Evolutionary conservation across 2,113 vertebrate genomes (phyloP), one percentile per base, ranked within the genome.

Genomic region (Dendropsophus ebraccatus): DNA sequence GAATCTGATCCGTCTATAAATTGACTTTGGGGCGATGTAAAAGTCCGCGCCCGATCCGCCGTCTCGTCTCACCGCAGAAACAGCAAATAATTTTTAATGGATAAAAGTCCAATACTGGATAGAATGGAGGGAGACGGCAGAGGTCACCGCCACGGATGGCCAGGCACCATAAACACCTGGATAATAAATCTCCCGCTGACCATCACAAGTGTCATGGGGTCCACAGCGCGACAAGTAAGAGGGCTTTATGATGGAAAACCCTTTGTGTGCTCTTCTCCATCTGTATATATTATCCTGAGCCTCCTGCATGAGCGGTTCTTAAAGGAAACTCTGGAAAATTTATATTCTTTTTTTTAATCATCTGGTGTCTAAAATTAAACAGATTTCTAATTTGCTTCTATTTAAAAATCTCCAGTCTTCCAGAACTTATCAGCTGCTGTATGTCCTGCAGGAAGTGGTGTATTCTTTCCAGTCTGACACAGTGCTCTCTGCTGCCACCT

Each of bases 1-100:
- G 45, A 19, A 30, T n/a, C 45, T 32, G 65, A 82, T 82, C 37
- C 19, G 45, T 67, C 45, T 35, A 70, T 50, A 82, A 82, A 54
- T 52, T 70, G 81, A 82, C 81, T 52, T 52, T 12, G 19, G 49
- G 50, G 45, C 49, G 81, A 69, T 23, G 45, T 54, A 32, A 58
- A 69, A 69, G 17, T 47, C n/a, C 45, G 41, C 41, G 54, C 28
- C 25, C 16, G 19, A 81, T 13, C 50, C 19, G 32, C n/a, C 56
- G 62, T 60, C 41, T 78, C 23, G 25, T 35, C 28, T 56, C 23
- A 56, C 13, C 25, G 78, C 23, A 49, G 8, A 65, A 65, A 25
- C 79, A 35, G 58, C 37, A 35, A 80, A 25, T 60, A 60, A 80
- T 58, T 56, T 37, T 35, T 56, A 6, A 56, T 19, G 28, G 50